These are phyloP conservation scores for Ophion ellenae DNA, from an alignment of 2,888 invertebrate species.

Conservation along the genomic window DNA sequence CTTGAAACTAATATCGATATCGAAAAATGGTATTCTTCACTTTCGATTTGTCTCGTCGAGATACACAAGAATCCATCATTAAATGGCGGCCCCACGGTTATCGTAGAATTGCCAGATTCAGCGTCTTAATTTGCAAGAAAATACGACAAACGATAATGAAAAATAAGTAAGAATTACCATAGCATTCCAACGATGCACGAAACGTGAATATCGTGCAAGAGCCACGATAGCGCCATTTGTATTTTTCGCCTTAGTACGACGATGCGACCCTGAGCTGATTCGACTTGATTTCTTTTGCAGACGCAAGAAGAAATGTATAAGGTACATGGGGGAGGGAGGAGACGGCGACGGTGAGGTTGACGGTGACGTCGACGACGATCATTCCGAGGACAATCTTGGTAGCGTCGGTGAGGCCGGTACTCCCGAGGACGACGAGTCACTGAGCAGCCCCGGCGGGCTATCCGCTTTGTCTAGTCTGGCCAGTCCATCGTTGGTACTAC, in stretches of 20 bases:
- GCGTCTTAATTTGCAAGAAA: too few species aligned
- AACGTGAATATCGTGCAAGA: too few species aligned
- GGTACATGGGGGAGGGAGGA: conserved; percentile 95
- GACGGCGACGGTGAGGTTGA: conserved; percentile 87
- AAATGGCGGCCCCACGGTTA: too few species aligned
- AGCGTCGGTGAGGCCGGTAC: conserved; percentile 92
- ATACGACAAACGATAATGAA: not conserved
- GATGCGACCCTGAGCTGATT: not conserved
- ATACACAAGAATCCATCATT: too few species aligned
- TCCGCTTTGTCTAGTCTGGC: conserved; percentile 89
- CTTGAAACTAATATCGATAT: too few species aligned
- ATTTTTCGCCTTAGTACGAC: not conserved
- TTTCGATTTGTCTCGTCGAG: too few species aligned
- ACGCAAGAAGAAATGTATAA: conserved; percentile 98
- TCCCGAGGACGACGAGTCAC: conserved; percentile 83
- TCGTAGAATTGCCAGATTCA: too few species aligned
- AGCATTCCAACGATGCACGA: not conserved
- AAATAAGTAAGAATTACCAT: not conserved
- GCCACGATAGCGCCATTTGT: not conserved
- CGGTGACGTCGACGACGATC: conserved; percentile 86
- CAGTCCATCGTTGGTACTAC: conserved; percentile 89
- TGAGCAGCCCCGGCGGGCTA: conserved; percentile 87
- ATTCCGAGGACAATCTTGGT: conserved; percentile 90
- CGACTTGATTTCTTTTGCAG: conserved; percentile 85
- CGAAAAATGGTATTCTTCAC: too few species aligned